A percentile compares a stretch with the other conserved stretches of the same genome.
phyloP scores from a whole-genome alignment of 2,797 vertebrate genomes.

The Cyclura pinguis region DNA sequence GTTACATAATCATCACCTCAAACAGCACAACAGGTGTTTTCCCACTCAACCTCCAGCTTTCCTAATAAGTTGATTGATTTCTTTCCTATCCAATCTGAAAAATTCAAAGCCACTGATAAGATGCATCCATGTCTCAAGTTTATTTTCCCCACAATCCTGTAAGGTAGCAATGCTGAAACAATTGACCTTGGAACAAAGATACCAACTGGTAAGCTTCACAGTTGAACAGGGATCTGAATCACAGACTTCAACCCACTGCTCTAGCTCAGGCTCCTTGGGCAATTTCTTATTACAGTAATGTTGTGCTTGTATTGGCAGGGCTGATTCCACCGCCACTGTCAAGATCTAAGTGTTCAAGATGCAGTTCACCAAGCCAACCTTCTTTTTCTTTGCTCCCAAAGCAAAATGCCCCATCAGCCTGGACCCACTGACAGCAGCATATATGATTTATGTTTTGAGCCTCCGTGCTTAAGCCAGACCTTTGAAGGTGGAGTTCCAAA shows the following conservation, averaged over 20 bases:
- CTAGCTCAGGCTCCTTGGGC: not conserved
- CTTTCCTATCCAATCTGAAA: not conserved
- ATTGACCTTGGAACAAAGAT: not conserved
- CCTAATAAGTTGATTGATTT: not conserved
- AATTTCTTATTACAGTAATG: too few species aligned
- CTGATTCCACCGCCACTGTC: not conserved
- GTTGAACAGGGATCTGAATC: not conserved
- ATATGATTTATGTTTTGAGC: constrained; percentile 13
- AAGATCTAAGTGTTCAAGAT: constrained; percentile 3
- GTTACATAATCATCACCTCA: not conserved
- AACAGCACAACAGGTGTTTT: not conserved
- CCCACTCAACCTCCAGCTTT: not conserved
- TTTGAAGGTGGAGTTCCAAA: not conserved
- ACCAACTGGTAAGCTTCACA: not conserved
- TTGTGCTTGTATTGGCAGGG: not conserved
- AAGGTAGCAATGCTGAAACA: not conserved
- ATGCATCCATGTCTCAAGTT: not conserved
- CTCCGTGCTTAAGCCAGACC: not conserved
- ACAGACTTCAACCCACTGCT: not conserved
- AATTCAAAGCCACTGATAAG: not conserved
- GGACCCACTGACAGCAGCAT: not conserved
- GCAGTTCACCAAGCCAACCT: not conserved
- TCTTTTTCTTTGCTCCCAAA: constrained; percentile 10
- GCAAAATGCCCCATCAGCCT: constrained; percentile 9
- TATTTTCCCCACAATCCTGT: not conserved